Percentiles rank a stretch among this genome's conserved stretches.
phyloP scores from a whole-genome alignment of 2,888 invertebrate species.

The Eupithecia tripunctaria region DNA sequence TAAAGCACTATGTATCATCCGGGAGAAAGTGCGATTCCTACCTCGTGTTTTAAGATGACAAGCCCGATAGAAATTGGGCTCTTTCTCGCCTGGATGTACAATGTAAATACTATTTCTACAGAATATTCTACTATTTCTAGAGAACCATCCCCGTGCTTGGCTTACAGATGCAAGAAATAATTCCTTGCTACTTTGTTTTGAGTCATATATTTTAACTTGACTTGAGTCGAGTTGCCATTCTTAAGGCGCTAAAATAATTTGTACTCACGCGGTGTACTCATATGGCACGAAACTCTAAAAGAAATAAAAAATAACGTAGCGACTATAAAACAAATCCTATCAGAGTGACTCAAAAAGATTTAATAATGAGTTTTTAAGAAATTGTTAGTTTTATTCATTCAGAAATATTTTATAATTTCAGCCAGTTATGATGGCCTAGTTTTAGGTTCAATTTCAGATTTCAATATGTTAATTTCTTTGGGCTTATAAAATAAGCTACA shows the following conservation, averaged over 20 bases:
- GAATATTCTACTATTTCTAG: too few species aligned
- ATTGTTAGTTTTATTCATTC: not conserved
- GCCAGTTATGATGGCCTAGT: too few species aligned
- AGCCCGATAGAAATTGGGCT: too few species aligned
- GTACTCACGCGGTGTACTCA: not conserved
- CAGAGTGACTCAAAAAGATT: not conserved
- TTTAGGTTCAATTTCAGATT: too few species aligned
- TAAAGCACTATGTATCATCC: too few species aligned
- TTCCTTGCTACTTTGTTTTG: not conserved
- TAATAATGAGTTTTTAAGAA: not conserved
- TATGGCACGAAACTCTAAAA: constrained; percentile 1
- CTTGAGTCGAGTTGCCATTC: not conserved
- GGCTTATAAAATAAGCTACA: too few species aligned
- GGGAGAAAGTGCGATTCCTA: too few species aligned
- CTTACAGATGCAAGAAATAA: not conserved
- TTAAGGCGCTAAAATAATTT: not conserved
- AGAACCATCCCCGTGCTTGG: too few species aligned
- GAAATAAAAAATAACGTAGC: not conserved
- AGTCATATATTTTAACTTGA: not conserved
- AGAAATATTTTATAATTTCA: not conserved
- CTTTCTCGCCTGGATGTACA: too few species aligned
- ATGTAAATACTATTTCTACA: too few species aligned
- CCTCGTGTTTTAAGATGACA: too few species aligned
- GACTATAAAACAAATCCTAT: not conserved
- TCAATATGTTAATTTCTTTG: too few species aligned